Base-by-base conservation (phyloP, 2,113 vertebrate genomes). In the Shinisaurus crocodilurus region DNA sequence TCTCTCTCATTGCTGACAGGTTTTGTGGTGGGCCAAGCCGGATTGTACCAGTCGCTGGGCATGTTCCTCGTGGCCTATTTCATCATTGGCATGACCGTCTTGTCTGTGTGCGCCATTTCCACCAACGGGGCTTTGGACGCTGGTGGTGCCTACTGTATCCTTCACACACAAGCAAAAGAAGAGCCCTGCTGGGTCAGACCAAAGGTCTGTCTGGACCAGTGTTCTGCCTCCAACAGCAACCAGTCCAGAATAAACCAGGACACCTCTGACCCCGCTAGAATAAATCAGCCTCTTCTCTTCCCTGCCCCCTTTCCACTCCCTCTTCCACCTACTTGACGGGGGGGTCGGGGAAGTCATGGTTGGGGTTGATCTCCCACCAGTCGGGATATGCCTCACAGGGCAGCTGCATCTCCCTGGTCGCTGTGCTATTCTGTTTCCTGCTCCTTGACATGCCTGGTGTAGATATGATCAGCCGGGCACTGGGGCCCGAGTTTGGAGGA, bases 381-480 rank as follows among this genome's bases (percentile, higher is more conserved):
- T n/a, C n/a, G n/a, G n/a, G n/a, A n/a, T n/a, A n/a, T n/a, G n/a
- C n/a, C n/a, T n/a, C n/a, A n/a, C n/a, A n/a, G n/a, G n/a, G n/a
- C n/a, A n/a, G n/a, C n/a, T n/a, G n/a, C n/a, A n/a, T n/a, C 37
- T n/a, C 48, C 34, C 2, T 1, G 13, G 13, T 6, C 7, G 27
- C 54, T n/a, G n/a, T n/a, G n/a, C n/a, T 18, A 6, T 54, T 16
- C n/a, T 13, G 0, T 67, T 8, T 32, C 34, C 4, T n/a, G 1
- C 90, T 77, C 96, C 96, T 97, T 97, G 94, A 97, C 95, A n/a
- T 0, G 37, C 63, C 72, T 15, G 15, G 34, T 40, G 86, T 95
- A 99, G 98, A 99, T 92, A 99, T 99, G 98, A 99, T 99, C 95
- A 99, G 98, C 94, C 97, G 98, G 88, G 98, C 98, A 0, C 77